Conservation (phyloP, 1,140 invertebrate species). For the Caenorhabditis brenneri region DNA sequence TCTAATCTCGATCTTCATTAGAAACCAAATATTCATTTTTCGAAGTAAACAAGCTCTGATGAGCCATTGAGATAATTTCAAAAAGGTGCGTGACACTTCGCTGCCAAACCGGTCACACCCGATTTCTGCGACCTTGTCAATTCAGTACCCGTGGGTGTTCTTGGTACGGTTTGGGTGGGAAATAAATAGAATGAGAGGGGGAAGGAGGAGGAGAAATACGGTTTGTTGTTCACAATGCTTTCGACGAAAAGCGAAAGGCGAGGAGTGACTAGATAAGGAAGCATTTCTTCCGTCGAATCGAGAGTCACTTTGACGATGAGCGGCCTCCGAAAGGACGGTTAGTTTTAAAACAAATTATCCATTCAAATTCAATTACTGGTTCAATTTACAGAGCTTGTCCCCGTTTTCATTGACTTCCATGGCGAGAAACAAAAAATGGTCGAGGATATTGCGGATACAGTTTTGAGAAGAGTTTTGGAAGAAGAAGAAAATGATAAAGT, state of each 20-base stretch:
- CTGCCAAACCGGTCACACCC: neutral
- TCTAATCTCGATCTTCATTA: neutral
- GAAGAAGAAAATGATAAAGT: neutral
- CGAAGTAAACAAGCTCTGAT: neutral
- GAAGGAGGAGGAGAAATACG: too few species aligned
- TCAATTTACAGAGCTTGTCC: neutral
- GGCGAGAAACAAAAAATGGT: constrained; percentile 1
- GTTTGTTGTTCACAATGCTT: neutral
- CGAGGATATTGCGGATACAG: neutral
- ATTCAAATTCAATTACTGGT: neutral
- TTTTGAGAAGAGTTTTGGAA: neutral
- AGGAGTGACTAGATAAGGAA: constrained; percentile 22
- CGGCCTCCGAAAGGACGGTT: neutral
- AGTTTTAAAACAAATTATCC: neutral
- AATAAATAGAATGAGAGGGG: neutral
- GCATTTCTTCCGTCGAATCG: neutral
- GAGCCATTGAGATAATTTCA: neutral
- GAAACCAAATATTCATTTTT: neutral
- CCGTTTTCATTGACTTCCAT: neutral
- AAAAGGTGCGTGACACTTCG: neutral
- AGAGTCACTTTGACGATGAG: neutral
- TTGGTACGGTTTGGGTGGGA: neutral
- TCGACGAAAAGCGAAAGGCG: constrained; percentile 19
- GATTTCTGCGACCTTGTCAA: neutral
- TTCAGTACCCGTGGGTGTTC: neutral